A percentile compares a stretch with the other conserved stretches of the same genome.
Evolutionary conservation across 2,113 vertebrate genomes (phyloP).

Genomic region (Kobus ellipsiprymnus): DNA sequence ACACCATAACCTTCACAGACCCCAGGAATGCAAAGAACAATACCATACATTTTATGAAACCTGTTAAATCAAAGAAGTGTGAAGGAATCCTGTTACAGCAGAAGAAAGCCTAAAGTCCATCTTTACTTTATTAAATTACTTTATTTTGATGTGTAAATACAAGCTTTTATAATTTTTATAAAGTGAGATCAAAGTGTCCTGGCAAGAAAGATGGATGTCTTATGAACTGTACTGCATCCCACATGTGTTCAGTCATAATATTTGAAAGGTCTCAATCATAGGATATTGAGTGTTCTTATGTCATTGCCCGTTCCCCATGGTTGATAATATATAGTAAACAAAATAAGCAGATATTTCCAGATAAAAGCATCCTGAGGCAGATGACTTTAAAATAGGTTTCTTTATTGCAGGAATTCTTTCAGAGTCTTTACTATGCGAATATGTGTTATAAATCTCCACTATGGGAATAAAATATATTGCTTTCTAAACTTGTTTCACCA

Average conservation of each 20-base stretch:
- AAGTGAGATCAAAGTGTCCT: not conserved
- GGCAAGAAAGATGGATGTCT: not conserved
- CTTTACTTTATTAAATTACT: not conserved
- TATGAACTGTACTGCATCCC: not conserved
- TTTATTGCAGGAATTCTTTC: slow-evolving; percentile 9
- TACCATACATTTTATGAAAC: not conserved
- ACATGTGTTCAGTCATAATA: not conserved
- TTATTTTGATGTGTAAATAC: not conserved
- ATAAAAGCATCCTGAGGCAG: not conserved
- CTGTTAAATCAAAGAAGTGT: not conserved
- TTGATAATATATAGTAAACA: not conserved
- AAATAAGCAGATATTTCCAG: not conserved
- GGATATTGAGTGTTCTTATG: not conserved
- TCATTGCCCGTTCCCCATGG: not conserved
- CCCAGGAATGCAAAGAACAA: not conserved
- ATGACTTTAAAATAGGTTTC: not conserved
- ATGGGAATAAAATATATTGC: not conserved
- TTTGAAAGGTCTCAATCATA: not conserved
- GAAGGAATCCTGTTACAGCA: not conserved
- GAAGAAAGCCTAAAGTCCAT: not conserved
- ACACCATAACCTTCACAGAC: not conserved
- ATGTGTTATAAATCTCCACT: not conserved
- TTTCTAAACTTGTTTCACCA: slow-evolving; percentile 11
- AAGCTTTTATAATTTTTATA: not conserved
- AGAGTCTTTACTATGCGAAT: slow-evolving; percentile 14